A percentile compares a stretch with the other conserved stretches of the same genome.
Conservation (phyloP, 2,888 invertebrate species). For the Drosophila robusta region DNA sequence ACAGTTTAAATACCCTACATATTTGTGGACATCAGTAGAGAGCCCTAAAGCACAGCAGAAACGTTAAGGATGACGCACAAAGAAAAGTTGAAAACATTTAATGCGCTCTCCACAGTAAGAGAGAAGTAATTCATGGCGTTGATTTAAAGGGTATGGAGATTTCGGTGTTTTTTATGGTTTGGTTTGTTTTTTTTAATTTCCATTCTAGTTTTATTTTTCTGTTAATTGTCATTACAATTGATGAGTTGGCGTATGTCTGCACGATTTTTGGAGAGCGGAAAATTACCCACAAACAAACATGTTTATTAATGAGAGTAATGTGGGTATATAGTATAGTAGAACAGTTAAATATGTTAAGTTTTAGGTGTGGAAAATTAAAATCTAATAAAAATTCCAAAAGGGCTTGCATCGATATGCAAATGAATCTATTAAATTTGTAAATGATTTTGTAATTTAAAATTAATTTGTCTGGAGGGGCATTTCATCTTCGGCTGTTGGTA, state of each 20-base stretch:
- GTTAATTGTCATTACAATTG: slow-evolving; percentile 59
- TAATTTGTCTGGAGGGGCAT: no score
- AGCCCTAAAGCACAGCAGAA: not conserved
- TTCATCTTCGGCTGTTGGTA: no score
- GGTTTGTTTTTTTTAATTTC: slow-evolving; percentile 5
- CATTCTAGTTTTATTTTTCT: slow-evolving; percentile 44
- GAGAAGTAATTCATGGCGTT: no score
- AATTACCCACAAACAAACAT: slow-evolving; percentile 44
- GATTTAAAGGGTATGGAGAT: slow-evolving; percentile 15
- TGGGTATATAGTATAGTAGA: not conserved
- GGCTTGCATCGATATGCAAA: not conserved
- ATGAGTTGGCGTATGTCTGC: slow-evolving; percentile 50
- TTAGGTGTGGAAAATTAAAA: slow-evolving; percentile 10
- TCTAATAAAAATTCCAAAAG: no score
- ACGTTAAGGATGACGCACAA: not conserved
- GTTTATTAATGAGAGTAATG: slow-evolving; percentile 14
- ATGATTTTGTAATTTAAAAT: no score
- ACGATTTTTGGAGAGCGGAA: slow-evolving; percentile 68
- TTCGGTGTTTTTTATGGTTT: not conserved
- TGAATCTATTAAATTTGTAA: not conserved
- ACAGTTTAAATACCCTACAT: slow-evolving; percentile 4
- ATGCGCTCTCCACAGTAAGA: no score
- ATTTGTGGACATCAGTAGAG: no score
- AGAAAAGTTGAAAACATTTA: not conserved
- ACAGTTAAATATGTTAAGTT: slow-evolving; percentile 5